Conservation (phyloP, 2,888 invertebrate genomes). For the Nomada fucata region DNA sequence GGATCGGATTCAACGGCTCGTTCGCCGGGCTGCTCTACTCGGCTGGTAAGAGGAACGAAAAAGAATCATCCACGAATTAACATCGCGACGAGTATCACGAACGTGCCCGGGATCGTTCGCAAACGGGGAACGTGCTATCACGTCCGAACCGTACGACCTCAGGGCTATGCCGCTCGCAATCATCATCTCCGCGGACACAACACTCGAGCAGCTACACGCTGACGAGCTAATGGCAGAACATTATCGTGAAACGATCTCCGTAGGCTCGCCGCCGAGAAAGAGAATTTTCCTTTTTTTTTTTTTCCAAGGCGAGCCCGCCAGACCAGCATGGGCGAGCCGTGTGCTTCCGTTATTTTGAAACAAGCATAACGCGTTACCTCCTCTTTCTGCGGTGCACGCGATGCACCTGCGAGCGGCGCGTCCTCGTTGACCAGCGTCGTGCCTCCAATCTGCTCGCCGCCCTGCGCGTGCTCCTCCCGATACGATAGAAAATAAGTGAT, state of each 20-base stretch:
- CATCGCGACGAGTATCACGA: slow-evolving; percentile 19
- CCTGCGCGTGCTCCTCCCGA: neutral
- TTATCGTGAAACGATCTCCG: slow-evolving; percentile 65
- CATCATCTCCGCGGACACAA: slow-evolving; percentile 53
- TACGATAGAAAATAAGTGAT: neutral
- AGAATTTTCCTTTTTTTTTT: slow-evolving; percentile 51
- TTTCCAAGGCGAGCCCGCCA: slow-evolving; percentile 42
- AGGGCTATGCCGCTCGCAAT: slow-evolving; percentile 52
- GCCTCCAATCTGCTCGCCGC: neutral
- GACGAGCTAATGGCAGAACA: slow-evolving; percentile 67
- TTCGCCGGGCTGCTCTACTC: slow-evolving; percentile 95
- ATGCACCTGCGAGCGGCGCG: slow-evolving; percentile 47
- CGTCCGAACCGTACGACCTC: slow-evolving; percentile 46
- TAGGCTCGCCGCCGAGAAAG: slow-evolving; percentile 17
- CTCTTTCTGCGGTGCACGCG: slow-evolving; percentile 28
- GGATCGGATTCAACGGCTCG: slow-evolving; percentile 96
- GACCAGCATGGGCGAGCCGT: slow-evolving; percentile 37
- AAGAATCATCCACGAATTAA: slow-evolving; percentile 11
- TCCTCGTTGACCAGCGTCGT: slow-evolving; percentile 37
- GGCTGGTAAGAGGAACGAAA: slow-evolving; percentile 87
- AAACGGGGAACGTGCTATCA: slow-evolving; percentile 48
- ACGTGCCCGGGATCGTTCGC: slow-evolving; percentile 17
- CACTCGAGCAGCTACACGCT: slow-evolving; percentile 43
- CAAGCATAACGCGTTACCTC: slow-evolving; percentile 43
- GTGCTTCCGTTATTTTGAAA: slow-evolving; percentile 69